These are phyloP conservation scores for Glaucidium brasilianum DNA, from an alignment of 2,113 vertebrate genomes.

Conservation along the genomic window DNA sequence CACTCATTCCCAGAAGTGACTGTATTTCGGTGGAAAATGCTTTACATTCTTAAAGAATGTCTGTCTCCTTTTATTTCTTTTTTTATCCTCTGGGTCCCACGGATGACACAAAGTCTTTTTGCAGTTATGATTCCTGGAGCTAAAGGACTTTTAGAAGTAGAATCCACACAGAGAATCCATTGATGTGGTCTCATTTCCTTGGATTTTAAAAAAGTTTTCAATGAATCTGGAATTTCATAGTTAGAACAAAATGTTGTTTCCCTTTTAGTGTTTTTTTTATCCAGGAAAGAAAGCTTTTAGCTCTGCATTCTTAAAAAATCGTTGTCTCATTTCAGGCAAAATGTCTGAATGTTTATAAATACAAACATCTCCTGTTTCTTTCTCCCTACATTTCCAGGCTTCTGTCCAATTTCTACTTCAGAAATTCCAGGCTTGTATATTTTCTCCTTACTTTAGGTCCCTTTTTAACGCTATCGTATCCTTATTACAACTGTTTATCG, in stretches of 20 bases:
- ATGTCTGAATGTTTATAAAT: not conserved
- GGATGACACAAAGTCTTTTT: not conserved
- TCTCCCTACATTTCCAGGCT: not conserved
- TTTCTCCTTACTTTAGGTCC: slow-evolving; percentile 45
- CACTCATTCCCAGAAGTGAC: not conserved
- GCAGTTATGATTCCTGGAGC: not conserved
- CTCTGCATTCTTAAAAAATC: not conserved
- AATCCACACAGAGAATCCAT: not conserved
- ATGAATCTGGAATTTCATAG: not conserved
- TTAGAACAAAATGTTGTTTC: not conserved
- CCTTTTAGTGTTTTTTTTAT: not conserved
- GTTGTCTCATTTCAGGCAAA: not conserved
- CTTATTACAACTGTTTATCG: not conserved
- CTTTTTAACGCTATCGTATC: not conserved
- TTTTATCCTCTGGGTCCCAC: not conserved
- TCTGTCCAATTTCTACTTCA: slow-evolving; percentile 60
- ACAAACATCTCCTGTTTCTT: slow-evolving; percentile 11
- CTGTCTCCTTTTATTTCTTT: not conserved
- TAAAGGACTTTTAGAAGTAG: not conserved
- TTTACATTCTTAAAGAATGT: not conserved
- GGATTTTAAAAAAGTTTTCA: not conserved
- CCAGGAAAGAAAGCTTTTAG: not conserved
- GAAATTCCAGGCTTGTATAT: slow-evolving; percentile 58
- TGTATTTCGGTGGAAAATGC: not conserved
- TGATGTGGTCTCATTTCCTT: not conserved